phyloP scores from a whole-genome alignment of 2,113 vertebrate genomes.

The Gavia stellata region DNA sequence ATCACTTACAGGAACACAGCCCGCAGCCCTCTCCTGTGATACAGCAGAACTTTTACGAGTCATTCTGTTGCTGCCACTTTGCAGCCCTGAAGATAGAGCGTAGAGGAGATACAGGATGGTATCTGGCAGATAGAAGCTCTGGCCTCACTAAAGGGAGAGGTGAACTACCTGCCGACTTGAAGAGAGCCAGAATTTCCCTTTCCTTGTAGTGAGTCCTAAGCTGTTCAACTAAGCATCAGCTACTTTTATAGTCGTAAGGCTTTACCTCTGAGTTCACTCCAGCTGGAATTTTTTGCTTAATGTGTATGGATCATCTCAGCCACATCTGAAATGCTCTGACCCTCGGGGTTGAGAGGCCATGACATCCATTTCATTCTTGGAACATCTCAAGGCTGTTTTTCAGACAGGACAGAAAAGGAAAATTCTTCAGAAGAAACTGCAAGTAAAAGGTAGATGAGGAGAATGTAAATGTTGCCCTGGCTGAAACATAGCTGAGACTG shows the following conservation, averaged over 20 bases:
- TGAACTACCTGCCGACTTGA: not conserved
- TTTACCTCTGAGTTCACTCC: not conserved
- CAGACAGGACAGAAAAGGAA: not conserved
- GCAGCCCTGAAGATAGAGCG: not conserved
- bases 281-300: not conserved
- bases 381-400: not conserved
- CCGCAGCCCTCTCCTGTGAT: not conserved
- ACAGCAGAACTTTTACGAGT: not conserved
- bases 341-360: not conserved
- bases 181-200: not conserved
- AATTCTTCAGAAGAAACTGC: not conserved
- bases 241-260: not conserved
- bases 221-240: not conserved
- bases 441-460: not conserved
- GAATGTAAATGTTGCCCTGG: not conserved
- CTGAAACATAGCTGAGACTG: not conserved
- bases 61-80: not conserved
- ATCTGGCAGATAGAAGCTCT: not conserved
- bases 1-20: not conserved
- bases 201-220: not conserved
- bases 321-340: not conserved
- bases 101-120: not conserved
- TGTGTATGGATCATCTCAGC: not conserved
- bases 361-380: not conserved
- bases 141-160: not conserved